Evolutionary conservation across 2,113 vertebrate species (phyloP), one percentile per base, ranked within the genome.

Genomic region (Myanophis thanlyinensis): DNA sequence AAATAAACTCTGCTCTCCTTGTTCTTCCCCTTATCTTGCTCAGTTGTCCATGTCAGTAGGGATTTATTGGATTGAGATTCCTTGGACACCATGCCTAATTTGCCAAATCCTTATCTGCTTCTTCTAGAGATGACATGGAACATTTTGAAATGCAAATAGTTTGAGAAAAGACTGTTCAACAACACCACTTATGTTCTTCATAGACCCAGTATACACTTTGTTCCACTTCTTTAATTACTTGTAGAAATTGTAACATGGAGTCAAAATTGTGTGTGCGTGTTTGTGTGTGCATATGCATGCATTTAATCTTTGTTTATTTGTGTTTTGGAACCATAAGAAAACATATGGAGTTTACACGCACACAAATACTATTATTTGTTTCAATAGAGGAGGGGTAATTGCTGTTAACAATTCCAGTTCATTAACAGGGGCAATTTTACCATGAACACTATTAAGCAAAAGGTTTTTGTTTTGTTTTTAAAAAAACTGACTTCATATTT

Each of bases 401-500:
- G 96, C 91, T 95, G 59, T 94, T 49, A 92, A 97, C 96, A 95
- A 91, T 94, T 93, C 94, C 40, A 91, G 49, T 93, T 97, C 89
- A 94, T 96, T 97, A 96, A 92, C 84, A 95, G 94, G 80, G 93
- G 62, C 8, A 91, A 94, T 95, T 95, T 95, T 94, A 92, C 73
- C 92, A 93, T 91, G 90, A 95, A 96, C 40, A 92, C 92, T 90
- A 92, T 95, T 20, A 96, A 95, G 95, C 93, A 92, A 93, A 27
- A 95, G 30, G 1, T n/a, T 15, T 30, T 48, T 51, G 49, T 51
- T 51, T 13, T 3, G 2, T 51, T 53, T 87, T 53, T 89, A 53
- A 92, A 95, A 93, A 92, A 96, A 94, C 95, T 94, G 92, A 96
- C 94, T 92, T 95, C 95, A 93, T 56, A 0, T 93, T 97, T 95